Percentiles rank a stretch among this genome's conserved stretches.
Evolutionary conservation across 2,888 invertebrate species (phyloP).

Genomic region (Dendrolimus houi): DNA sequence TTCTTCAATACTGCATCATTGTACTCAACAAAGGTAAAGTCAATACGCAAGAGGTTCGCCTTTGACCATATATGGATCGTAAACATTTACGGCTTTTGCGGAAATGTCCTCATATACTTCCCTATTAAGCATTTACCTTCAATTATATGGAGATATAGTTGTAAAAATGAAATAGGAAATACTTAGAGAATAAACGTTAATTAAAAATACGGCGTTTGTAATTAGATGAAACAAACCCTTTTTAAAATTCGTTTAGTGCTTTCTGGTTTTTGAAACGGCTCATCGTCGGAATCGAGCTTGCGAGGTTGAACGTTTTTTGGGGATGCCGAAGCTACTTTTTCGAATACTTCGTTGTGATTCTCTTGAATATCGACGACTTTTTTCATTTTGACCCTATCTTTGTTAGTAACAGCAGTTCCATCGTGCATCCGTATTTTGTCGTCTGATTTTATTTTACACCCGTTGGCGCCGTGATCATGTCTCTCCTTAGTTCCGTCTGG

Average conservation of each 20-base stretch:
- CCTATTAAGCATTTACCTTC: neutral
- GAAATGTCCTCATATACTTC: neutral
- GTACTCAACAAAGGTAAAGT: no score
- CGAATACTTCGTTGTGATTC: constrained; percentile 29
- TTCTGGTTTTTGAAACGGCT: constrained; percentile 23
- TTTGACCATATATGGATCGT: no score
- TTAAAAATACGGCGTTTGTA: no score
- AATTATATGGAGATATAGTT: neutral
- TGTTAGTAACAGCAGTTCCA: constrained; percentile 10
- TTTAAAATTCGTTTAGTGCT: constrained; percentile 47
- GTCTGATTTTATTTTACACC: constrained; percentile 24
- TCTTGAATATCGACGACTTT: constrained; percentile 47
- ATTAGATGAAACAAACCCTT: constrained; percentile 39
- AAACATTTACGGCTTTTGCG: neutral
- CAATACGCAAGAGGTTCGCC: no score
- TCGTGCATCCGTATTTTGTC: constrained; percentile 18
- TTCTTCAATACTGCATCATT: no score
- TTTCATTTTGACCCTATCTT: constrained; percentile 22
- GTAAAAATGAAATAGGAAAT: neutral
- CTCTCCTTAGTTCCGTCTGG: constrained; percentile 42
- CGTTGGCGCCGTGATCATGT: constrained; percentile 18
- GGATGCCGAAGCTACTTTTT: constrained; percentile 22
- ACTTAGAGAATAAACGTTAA: neutral
- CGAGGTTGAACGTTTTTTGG: constrained; percentile 3
- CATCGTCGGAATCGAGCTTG: constrained; percentile 16